Evolutionary conservation across 1,140 invertebrate genomes (phyloP).

Genomic region (Platorchestia sp.): DNA sequence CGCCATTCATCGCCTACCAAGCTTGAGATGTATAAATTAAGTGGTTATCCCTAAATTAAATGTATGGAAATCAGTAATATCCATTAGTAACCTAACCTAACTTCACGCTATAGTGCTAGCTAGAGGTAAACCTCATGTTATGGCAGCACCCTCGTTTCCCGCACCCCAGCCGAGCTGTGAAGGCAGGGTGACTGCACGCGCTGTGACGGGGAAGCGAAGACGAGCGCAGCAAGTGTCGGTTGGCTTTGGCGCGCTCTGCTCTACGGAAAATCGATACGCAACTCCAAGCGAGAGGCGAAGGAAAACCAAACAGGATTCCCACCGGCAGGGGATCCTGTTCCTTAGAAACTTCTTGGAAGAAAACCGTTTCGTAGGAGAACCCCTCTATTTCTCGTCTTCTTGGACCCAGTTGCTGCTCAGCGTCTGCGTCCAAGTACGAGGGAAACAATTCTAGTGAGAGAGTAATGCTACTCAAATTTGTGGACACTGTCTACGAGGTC

Average conservation of each 20-base stretch:
- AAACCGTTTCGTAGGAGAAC: not conserved
- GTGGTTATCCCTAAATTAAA: too few species aligned
- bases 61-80: too few species aligned
- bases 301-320: conserved; percentile 9
- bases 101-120: too few species aligned
- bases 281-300: not conserved
- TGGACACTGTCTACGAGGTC: not conserved
- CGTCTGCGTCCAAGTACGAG: not conserved
- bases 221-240: not conserved
- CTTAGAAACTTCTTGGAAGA: conserved; percentile 42
- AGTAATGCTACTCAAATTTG: not conserved
- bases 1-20: too few species aligned
- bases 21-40: too few species aligned
- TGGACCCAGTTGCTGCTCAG: not conserved
- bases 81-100: too few species aligned
- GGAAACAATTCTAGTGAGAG: not conserved
- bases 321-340: not conserved
- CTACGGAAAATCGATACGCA: not conserved
- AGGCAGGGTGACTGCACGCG: not conserved
- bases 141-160: too few species aligned
- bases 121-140: too few species aligned
- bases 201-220: not conserved
- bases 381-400: not conserved
- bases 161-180: not conserved
- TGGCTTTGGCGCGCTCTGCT: not conserved